Evolutionary conservation across 2,113 vertebrate genomes (phyloP), one percentile per base, ranked within the genome.

Genomic region (Sciurus niger): DNA sequence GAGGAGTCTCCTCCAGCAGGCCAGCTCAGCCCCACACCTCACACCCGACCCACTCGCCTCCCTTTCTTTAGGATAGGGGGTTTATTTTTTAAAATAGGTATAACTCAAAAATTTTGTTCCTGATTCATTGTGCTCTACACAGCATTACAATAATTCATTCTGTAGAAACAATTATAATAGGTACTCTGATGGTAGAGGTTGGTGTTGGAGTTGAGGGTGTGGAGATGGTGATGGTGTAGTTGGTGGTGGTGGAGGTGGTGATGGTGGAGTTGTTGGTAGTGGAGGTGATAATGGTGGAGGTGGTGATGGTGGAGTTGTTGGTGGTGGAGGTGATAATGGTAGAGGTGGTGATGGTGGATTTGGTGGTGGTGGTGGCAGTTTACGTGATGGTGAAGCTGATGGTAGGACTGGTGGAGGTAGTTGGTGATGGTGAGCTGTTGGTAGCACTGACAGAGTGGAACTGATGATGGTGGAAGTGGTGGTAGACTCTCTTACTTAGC

Each of bases 391-490:
- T 28, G 55, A 10, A 18, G 2, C 1, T 46, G 83, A 34, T 70
- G 34, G 32, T 25, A 5, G 16, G 5, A 0, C 0, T 68, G 5
- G 32, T 79, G 77, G 20, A 67, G 12, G 30, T 67, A 73, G 17
- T n/a, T 8, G 25, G 16, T 12, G n/a, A 9, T 28, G 30, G 25
- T 12, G 34, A 37, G 67, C 2, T 63, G 43, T 24, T 72, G 48
- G 24, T 25, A 12, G 24, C 6, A 1, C 2, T 24, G 2, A 17
- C 55, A 51, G 18, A 30, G 30, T 60, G 16, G 22, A 48, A 2
- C 2, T 6, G 5, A 13, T 4, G 34, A 25, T 10, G 8, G 34
- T 14, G 3, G 46, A 46, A 67, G 14, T 30, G 1, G 11, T 73
- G 46, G 7, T 34, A 37, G 37, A 6, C 25, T 0, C 5, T 32